These are phyloP conservation scores for Pygmarrhopalites habei DNA, from an alignment of 1,140 invertebrate genomes.

Conservation along the genomic window DNA sequence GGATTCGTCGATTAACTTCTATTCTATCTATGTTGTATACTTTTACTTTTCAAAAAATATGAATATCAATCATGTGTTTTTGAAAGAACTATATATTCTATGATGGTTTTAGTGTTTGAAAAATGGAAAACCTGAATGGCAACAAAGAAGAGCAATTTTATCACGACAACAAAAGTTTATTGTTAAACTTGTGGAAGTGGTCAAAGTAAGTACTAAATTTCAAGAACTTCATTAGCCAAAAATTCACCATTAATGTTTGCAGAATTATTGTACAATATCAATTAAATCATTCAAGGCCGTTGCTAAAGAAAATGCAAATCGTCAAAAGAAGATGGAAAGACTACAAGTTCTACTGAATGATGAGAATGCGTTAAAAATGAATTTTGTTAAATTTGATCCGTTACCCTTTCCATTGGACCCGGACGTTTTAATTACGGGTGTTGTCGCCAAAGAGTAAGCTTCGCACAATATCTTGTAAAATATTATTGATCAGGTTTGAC, in stretches of 20 bases:
- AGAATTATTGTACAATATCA: too few species aligned
- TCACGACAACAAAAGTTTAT: conserved; percentile 82
- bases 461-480: not conserved
- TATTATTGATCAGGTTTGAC: not conserved
- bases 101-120: conserved; percentile 41
- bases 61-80: too few species aligned
- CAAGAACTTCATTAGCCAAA: too few species aligned
- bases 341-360: conserved; percentile 70
- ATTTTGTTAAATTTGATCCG: conserved; percentile 85
- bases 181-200: conserved; percentile 79
- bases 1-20: too few species aligned
- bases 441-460: conserved; percentile 68
- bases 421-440: conserved; percentile 78
- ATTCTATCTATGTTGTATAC: too few species aligned
- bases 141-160: conserved; percentile 61
- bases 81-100: too few species aligned
- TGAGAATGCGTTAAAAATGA: conserved; percentile 68
- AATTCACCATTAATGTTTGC: too few species aligned
- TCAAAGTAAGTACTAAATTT: too few species aligned
- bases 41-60: too few species aligned
- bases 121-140: conserved; percentile 59
- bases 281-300: too few species aligned
- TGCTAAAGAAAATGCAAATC: conserved; percentile 82
- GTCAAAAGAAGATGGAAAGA: conserved; percentile 83
- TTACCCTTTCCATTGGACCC: conserved; percentile 92